These are phyloP conservation scores for Epizoanthus ramosus DNA, from an alignment of 92 coral and sea anemone genomes.

Conservation along the genomic window DNA sequence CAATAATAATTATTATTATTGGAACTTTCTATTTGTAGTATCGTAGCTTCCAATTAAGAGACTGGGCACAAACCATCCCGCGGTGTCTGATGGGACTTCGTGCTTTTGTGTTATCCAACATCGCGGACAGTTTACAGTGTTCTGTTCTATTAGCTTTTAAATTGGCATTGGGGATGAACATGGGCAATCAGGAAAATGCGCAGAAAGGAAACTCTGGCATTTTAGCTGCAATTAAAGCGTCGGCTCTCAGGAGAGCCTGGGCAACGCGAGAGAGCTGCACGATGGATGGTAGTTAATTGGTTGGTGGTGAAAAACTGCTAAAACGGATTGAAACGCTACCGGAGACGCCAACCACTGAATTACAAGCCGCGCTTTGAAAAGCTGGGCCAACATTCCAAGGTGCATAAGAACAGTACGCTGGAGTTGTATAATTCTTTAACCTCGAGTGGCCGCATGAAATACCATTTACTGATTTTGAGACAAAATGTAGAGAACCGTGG, in stretches of 20 bases:
- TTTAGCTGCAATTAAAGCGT: constrained; percentile 24
- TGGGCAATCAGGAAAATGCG: not conserved
- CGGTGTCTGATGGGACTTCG: no score
- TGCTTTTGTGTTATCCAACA: no score
- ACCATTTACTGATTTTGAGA: constrained; percentile 35
- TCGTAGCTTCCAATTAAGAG: no score
- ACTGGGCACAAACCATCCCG: no score
- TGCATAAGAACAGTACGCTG: constrained; percentile 18
- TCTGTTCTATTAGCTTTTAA: not conserved
- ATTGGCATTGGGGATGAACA: constrained; percentile 19
- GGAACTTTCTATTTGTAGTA: no score
- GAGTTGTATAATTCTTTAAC: constrained; percentile 28
- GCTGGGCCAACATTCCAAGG: constrained; percentile 19
- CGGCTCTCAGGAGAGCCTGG: constrained; percentile 34
- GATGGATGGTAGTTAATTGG: constrained; percentile 55
- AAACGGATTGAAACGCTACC: constrained; percentile 53
- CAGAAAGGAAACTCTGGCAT: constrained; percentile 34
- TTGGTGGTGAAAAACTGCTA: constrained; percentile 53
- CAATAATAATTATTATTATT: no score
- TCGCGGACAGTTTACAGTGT: no score
- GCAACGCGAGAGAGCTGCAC: constrained; percentile 17
- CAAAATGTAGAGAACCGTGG: constrained; percentile 38
- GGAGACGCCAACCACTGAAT: constrained; percentile 37
- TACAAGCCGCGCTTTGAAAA: constrained; percentile 3
- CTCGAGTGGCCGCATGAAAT: constrained; percentile 30